Evolutionary conservation across 2,888 invertebrate species (phyloP).

Genomic region (Pogonocherus hispidulus): DNA sequence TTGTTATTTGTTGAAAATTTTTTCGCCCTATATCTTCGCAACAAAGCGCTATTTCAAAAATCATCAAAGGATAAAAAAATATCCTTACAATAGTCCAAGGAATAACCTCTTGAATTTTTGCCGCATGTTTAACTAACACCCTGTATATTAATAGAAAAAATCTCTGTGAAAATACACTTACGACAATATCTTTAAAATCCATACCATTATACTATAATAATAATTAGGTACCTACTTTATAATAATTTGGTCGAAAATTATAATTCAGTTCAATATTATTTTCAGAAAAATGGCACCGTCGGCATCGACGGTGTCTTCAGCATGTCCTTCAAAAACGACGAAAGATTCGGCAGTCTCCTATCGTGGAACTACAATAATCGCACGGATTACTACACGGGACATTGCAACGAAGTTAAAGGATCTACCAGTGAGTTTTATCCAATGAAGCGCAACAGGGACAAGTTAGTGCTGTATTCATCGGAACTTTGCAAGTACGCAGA

Average conservation of each 20-base stretch:
- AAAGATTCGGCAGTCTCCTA: constrained; percentile 78
- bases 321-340: constrained; percentile 78
- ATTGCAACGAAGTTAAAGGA: constrained; percentile 77
- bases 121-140: no score
- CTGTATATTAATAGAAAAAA: no score
- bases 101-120: no score
- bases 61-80: no score
- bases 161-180: background rate
- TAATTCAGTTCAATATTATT: no score
- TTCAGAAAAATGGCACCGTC: constrained; percentile 81
- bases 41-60: no score
- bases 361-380: constrained; percentile 80
- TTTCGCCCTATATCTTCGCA: no score
- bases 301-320: constrained; percentile 81
- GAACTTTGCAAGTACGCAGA: constrained; percentile 81
- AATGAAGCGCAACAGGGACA: constrained; percentile 74
- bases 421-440: constrained; percentile 87
- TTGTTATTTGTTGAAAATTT: no score
- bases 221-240: no score
- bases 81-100: no score
- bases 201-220: no score
- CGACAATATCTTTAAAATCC: background rate
- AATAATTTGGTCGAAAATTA: no score
- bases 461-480: constrained; percentile 77
- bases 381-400: constrained; percentile 71